phyloP scores from a whole-genome alignment of 2,797 vertebrate species.

The Premnoplex brunnescens region DNA sequence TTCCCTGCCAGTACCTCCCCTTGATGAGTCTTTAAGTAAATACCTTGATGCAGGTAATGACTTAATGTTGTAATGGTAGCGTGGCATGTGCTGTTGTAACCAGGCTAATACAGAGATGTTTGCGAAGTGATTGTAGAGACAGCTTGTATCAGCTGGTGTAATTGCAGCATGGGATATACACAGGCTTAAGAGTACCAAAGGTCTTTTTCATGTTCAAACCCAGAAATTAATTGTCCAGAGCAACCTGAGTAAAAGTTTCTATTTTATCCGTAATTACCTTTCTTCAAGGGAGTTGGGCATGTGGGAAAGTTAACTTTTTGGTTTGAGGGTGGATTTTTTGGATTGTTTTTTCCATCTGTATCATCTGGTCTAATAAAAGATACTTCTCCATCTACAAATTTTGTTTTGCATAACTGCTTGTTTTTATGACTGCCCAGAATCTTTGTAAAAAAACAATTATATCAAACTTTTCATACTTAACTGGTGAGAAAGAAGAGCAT shows the following conservation, averaged over 20 bases:
- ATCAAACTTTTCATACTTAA: not conserved
- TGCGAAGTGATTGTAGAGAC: not conserved
- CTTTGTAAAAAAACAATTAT: not conserved
- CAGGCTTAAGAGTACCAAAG: not conserved
- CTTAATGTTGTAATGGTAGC: not conserved
- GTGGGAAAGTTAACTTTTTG: not conserved
- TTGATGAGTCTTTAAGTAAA: slow-evolving; percentile 87
- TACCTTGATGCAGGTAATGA: slow-evolving; percentile 90
- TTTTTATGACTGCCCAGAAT: not conserved
- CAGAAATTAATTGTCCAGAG: not conserved
- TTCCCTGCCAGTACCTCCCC: slow-evolving; percentile 86
- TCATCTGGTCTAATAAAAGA: not conserved
- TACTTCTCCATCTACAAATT: not conserved
- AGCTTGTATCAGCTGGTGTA: not conserved
- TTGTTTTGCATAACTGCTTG: not conserved
- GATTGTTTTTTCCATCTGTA: not conserved
- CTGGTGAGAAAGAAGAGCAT: not conserved
- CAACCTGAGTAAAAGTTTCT: not conserved
- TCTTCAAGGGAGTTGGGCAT: not conserved
- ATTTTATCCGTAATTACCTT: not conserved
- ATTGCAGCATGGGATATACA: too few species aligned
- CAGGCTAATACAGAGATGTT: not conserved
- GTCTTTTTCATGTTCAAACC: not conserved
- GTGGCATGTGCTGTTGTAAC: not conserved
- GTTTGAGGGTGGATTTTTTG: not conserved